Conservation (phyloP, 2,888 invertebrate species). For the Macaria liturata region DNA sequence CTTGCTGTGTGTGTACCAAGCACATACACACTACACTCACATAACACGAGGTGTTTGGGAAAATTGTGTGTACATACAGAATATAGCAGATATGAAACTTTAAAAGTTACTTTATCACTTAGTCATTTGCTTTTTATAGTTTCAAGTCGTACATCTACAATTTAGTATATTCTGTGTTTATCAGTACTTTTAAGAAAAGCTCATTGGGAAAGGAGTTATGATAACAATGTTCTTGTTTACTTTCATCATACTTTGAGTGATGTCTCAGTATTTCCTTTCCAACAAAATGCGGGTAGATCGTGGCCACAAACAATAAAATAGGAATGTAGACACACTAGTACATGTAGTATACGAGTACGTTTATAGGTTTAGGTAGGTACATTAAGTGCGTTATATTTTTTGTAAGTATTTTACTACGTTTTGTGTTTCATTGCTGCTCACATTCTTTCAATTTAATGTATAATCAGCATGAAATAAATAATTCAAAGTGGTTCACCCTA, state of each 20-base stretch:
- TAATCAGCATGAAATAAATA: too few species aligned
- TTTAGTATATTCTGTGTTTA: constrained; percentile 3
- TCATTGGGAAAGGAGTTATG: constrained; percentile 40
- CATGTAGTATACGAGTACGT: too few species aligned
- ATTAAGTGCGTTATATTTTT: too few species aligned
- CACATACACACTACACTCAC: constrained; percentile 8
- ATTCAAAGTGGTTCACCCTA: too few species aligned
- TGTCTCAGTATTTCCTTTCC: constrained; percentile 40
- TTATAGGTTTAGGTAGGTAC: too few species aligned
- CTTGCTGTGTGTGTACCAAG: constrained; percentile 19
- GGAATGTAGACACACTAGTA: background rate
- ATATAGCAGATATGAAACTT: constrained; percentile 5
- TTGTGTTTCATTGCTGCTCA: too few species aligned
- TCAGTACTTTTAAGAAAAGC: constrained; percentile 45
- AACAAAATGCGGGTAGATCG: constrained; percentile 43
- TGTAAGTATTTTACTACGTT: too few species aligned
- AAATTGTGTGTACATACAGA: constrained; percentile 43
- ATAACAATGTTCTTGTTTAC: constrained; percentile 53
- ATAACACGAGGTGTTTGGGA: constrained; percentile 46
- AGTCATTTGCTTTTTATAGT: background rate
- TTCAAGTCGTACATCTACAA: constrained; percentile 1
- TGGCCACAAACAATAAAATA: constrained; percentile 24
- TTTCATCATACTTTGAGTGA: constrained; percentile 48
- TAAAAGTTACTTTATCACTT: background rate
- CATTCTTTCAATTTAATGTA: too few species aligned